A percentile compares a stretch with the other conserved stretches of the same genome.
These are phyloP conservation scores for Camarhynchus parvulus DNA, from an alignment of 2,113 vertebrate species.

Conservation along the genomic window DNA sequence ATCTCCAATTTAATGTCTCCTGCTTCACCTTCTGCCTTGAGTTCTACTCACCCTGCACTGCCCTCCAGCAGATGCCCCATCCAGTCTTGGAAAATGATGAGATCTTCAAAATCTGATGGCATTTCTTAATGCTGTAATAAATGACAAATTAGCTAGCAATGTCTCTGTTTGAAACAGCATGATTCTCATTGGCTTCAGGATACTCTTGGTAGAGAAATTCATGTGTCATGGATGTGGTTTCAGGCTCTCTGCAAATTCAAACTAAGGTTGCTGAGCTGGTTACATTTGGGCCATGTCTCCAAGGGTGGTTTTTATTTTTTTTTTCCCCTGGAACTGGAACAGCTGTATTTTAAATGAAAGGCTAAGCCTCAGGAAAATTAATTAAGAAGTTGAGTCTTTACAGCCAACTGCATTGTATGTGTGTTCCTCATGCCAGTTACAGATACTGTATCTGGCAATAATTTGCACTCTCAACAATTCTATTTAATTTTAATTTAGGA, in stretches of 20 bases:
- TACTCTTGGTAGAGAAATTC: not conserved
- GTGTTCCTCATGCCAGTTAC: conserved; percentile 10
- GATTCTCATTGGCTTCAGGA: not conserved
- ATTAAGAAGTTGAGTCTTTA: conserved; percentile 53
- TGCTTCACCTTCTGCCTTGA: not conserved
- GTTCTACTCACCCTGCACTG: not conserved
- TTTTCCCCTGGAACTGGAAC: conserved; percentile 2
- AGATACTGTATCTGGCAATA: conserved; percentile 59
- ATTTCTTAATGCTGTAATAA: not conserved
- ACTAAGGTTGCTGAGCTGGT: not conserved
- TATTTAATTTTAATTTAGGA: conserved; percentile 53
- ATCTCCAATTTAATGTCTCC: not conserved
- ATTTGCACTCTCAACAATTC: conserved; percentile 55
- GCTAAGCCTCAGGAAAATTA: conserved; percentile 58
- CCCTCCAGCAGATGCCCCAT: not conserved
- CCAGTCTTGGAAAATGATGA: not conserved
- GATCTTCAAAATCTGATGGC: not conserved
- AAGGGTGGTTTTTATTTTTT: not conserved
- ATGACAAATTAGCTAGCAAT: not conserved
- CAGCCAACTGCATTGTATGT: conserved; percentile 43
- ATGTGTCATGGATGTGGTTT: conserved; percentile 11
- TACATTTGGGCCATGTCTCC: not conserved
- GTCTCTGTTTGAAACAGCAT: not conserved
- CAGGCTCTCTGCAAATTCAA: conserved; percentile 34
- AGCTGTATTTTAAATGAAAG: conserved; percentile 58